Evolutionary conservation across 2,797 vertebrate genomes (phyloP), one percentile per base, ranked within the genome.

Genomic region (Enoplosus armatus): DNA sequence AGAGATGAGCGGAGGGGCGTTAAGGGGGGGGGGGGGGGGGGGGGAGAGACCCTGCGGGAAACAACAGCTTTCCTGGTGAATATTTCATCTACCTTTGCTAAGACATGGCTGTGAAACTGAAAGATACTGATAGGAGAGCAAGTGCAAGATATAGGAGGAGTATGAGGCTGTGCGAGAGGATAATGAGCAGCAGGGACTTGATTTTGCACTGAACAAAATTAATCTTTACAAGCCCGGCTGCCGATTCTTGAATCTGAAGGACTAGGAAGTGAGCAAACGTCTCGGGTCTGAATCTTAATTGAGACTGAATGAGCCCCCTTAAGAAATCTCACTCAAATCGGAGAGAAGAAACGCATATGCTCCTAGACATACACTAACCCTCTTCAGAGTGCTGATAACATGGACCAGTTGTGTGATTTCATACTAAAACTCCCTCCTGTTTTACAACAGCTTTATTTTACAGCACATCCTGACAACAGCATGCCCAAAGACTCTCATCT

Each of bases 51-150:
- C 70, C 86, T 70, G 70, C 18, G 72, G 83, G 80, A 73, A 77
- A 90, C 79, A 87, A 82, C 85, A 86, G 91, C 85, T 85, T 89
- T 89, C 74, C 84, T 89, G 81, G 79, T 90, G 81, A 93, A 93
- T 90, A 87, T 94, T 93, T 92, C 54, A 91, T 88, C 74, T 37
- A 48, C 75, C 71, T 85, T 77, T 76, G 45, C 43, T 18, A 16
- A 88, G 62, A 87, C 53, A 20, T 41, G 16, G 62, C 4, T 3
- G 61, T 41, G 62, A 72, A 84, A 74, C 55, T 16, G 29, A 63
- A 29, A 72, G 62, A 82, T 15, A 39, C 48, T 55, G 73, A 83
- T 1, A 63, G 58, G 54, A 43, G 50, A 75, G 79, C 12, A 14
- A 64, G 48, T 5, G 84, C 53, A 74, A 0, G 81, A 84, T 22